Base-by-base conservation (phyloP, 2,113 vertebrate genomes). In the Glaucomys volans region DNA sequence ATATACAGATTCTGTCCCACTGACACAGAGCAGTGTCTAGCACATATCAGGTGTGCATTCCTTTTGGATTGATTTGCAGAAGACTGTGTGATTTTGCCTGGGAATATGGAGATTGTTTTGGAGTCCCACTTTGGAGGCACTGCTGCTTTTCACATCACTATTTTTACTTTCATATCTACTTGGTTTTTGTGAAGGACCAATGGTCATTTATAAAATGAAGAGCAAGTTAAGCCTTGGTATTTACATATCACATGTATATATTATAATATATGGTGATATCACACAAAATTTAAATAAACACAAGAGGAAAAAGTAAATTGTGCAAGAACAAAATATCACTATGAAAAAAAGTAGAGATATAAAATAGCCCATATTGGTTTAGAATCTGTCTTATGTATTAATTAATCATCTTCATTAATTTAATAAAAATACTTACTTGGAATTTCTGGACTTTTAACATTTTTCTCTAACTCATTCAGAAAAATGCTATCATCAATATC, bases 391-490 rank as follows among this genome's bases (percentile, higher is more conserved):
- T 88, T 85, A 54, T 62, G 40, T 40, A 40, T 92, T 67, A 77
- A 44, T 77, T 57, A 69, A 32, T 87, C 7, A 92, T 44, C 52
- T 59, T 81, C 42, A 62, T 66, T 22, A 96, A 79, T 95, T 95
- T 77, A 64, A 81, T 92, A 52, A 69, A 91, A 89, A 90, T 1
- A 97, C 97, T 97, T 91, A 97, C 97, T 62, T 20, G 79, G 44
- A 94, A 0, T 75, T 95, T 95, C 90, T 91, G 57, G 2, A 75
- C 42, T 37, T 85, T 95, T 95, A 76, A 26, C 22, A 64, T 91
- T 77, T 76, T 96, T 95, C 22, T 95, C 62, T 24, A 76, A 14
- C 28, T 92, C 82, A 9, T 47, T 59, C 40, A 94, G 52, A 50
- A 90, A 91, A 24, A 76, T 14, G 24, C 10, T 32, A 85, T 86